Conservation (phyloP, 2,888 invertebrate genomes). For the Drosophila emarginata region DNA sequence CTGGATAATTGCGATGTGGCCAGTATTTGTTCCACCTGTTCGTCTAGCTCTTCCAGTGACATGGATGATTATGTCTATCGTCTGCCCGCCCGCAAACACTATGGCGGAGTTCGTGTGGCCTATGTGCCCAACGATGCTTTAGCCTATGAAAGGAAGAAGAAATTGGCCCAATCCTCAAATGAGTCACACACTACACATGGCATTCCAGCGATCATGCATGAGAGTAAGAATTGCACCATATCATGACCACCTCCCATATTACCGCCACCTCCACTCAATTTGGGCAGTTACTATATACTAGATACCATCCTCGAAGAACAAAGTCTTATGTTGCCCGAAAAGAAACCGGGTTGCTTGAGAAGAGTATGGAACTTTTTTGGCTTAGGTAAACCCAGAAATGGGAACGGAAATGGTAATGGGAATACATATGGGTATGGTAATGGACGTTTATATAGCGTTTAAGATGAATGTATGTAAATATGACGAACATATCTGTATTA, state of each 20-base stretch:
- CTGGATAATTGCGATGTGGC: slow-evolving; percentile 85
- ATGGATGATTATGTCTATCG: slow-evolving; percentile 94
- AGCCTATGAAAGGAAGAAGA: slow-evolving; percentile 89
- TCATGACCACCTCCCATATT: slow-evolving; percentile 86
- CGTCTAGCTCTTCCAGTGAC: slow-evolving; percentile 91
- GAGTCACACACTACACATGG: slow-evolving; percentile 27
- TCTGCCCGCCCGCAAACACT: slow-evolving; percentile 90
- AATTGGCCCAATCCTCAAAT: slow-evolving; percentile 80
- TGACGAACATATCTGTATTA: slow-evolving; percentile 61
- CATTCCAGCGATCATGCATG: slow-evolving; percentile 75
- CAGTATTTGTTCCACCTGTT: slow-evolving; percentile 95
- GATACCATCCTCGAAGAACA: slow-evolving; percentile 79
- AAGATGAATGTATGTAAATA: slow-evolving; percentile 54
- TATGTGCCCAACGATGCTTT: slow-evolving; percentile 96
- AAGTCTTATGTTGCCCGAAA: slow-evolving; percentile 72
- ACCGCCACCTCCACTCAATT: slow-evolving; percentile 78
- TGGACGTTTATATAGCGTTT: neutral
- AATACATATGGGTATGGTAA: slow-evolving; percentile 41
- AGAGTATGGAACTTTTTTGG: slow-evolving; percentile 77
- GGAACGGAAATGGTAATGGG: slow-evolving; percentile 18
- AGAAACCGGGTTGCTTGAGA: slow-evolving; percentile 76
- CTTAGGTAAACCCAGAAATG: slow-evolving; percentile 49
- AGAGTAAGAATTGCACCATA: slow-evolving; percentile 92
- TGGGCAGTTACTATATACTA: slow-evolving; percentile 79
- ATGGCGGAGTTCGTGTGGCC: slow-evolving; percentile 94